Base-by-base conservation (phyloP, 1,140 invertebrate genomes). In the Megalonaias nervosa region DNA sequence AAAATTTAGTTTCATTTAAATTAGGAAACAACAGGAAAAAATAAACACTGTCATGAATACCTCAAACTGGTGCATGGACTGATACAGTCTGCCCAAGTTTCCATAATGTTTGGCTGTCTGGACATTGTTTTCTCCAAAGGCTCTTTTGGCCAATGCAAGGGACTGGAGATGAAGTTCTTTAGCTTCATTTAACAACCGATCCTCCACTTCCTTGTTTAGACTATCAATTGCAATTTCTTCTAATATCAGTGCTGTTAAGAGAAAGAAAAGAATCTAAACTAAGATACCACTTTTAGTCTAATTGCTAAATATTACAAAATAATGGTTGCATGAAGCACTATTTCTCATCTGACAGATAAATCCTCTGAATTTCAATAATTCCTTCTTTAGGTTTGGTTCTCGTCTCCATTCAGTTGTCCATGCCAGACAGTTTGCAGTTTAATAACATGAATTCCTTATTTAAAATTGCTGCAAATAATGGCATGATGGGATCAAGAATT, bases 91-190 rank as follows among this genome's bases (percentile, higher is more conserved):
- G 66, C 97, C 97, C 65, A 98, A 92, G 91, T 98, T 98, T 3
- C 97, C 97, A 91, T 97, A 98, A 90, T 98, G 96, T 88, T 98
- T 98, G 6, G 97, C 96, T 11, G 96, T 98, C 91, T 97, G 96
- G 15, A 98, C 95, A 90, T 98, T 98, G 88, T 94, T 94, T 90
- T 97, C 96, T 9, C 97, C 97, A 89, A 98, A 97, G 1, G 94
- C 94, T 84, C 94, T 93, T 88, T 94, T 93, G 2, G 95, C 94
- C 73, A 97, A 91, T 55, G 93, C 90, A 26, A 98, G 91, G 15
- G 96, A 96, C 69, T 94, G 94, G 68, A 94, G 93, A 91, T 98
- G 97, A 21, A 97, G 91, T 65, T 93, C 92, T 88, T 97, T 95
- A 0, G 96, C 95, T 90, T 96, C 94, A 26, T 92, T 92, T 78